Evolutionary conservation across 2,888 invertebrate genomes (phyloP).

Genomic region (Octonoba sinensis): DNA sequence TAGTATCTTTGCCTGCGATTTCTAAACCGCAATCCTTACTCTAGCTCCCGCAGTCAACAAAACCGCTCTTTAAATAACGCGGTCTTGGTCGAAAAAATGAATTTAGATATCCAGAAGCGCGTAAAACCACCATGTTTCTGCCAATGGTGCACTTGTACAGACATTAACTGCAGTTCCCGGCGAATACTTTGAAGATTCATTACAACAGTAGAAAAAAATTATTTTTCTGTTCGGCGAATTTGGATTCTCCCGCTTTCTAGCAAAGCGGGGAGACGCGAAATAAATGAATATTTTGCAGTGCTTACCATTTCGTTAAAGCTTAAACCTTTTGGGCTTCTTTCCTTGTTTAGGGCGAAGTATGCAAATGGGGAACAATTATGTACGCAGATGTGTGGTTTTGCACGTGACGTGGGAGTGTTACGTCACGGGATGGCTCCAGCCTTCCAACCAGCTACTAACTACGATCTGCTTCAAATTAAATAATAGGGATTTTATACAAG

Average conservation of each 20-base stretch:
- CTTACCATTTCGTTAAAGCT: constrained; percentile 51
- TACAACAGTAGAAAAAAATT: constrained; percentile 13
- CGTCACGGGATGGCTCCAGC: constrained; percentile 40
- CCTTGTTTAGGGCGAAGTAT: constrained; percentile 41
- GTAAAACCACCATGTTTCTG: constrained; percentile 1
- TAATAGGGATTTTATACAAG: constrained; percentile 58
- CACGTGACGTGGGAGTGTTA: constrained; percentile 41
- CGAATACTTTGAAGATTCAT: constrained; percentile 12
- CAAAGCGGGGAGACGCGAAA: constrained; percentile 20
- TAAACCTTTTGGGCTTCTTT: constrained; percentile 41
- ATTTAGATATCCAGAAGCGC: constrained; percentile 3
- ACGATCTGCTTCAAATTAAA: constrained; percentile 57
- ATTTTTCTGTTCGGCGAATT: constrained; percentile 28
- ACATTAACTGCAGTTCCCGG: constrained; percentile 49
- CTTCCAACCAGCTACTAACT: constrained; percentile 13
- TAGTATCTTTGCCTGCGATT: constrained; percentile 1
- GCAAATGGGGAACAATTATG: constrained; percentile 52
- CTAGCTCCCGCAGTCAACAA: background rate
- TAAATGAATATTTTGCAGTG: constrained; percentile 58
- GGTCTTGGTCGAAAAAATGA: background rate
- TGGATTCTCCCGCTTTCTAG: constrained; percentile 19
- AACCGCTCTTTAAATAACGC: background rate
- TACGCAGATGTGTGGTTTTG: constrained; percentile 36
- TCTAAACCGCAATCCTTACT: background rate
- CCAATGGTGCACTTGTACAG: constrained; percentile 19